Evolutionary conservation across 2,797 vertebrate species (phyloP).

Genomic region (Danio albolineatus): DNA sequence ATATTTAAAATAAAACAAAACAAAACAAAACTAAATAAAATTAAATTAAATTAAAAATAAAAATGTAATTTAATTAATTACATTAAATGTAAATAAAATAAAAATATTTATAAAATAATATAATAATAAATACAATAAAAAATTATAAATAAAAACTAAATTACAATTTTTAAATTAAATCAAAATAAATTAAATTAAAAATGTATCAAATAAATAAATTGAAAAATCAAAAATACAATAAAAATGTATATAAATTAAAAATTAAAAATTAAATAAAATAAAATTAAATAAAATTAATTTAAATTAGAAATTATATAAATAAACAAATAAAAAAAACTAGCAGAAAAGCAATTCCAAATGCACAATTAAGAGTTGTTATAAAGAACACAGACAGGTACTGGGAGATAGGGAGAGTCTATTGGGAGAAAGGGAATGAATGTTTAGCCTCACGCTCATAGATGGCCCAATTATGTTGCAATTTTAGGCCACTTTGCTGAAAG

Average conservation of each 20-base stretch:
- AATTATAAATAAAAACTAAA: background rate
- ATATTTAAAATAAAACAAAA: no score
- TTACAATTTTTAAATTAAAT: no score
- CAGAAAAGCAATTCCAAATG: slow-evolving; percentile 16
- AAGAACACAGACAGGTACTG: slow-evolving; percentile 20
- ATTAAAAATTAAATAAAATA: no score
- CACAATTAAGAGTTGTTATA: slow-evolving; percentile 13
- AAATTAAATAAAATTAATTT: no score
- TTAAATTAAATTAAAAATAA: no score
- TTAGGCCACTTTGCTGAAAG: slow-evolving; percentile 48
- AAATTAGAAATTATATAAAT: no score
- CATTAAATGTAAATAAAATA: no score
- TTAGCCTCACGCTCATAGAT: slow-evolving; percentile 40
- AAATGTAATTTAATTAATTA: no score
- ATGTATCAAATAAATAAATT: no score
- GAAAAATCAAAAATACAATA: background rate
- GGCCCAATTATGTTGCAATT: slow-evolving; percentile 50
- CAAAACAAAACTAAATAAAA: no score
- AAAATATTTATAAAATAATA: no score
- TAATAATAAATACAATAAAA: background rate
- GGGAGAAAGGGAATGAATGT: slow-evolving; percentile 40
- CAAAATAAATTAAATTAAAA: no score
- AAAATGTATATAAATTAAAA: background rate
- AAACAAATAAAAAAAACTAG: background rate
- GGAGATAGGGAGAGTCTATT: slow-evolving; percentile 27